A percentile compares a stretch with the other conserved stretches of the same genome.
Evolutionary conservation across 2,888 invertebrate genomes (phyloP).

Genomic region (Entomobrya multifasciata): DNA sequence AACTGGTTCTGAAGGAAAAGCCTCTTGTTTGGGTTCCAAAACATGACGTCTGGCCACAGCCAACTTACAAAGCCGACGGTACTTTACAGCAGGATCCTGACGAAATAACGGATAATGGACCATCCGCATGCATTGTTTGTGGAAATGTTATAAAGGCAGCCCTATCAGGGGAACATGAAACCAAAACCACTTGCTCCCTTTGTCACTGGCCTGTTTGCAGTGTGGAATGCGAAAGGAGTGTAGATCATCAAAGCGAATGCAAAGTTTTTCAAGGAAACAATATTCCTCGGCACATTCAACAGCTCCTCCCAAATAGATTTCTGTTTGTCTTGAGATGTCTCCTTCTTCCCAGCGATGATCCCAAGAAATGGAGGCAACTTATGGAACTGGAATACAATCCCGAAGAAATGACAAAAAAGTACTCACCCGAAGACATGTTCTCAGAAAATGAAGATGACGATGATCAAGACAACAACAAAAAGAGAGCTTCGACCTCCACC

Average conservation of each 20-base stretch:
- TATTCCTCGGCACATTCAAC: conserved; percentile 58
- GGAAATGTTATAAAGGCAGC: background rate
- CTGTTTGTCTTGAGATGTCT: conserved; percentile 89
- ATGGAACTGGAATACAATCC: conserved; percentile 69
- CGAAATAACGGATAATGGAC: background rate
- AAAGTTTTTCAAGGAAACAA: conserved; percentile 59
- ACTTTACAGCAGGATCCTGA: background rate
- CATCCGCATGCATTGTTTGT: conserved; percentile 55
- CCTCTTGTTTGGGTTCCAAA: conserved; percentile 77
- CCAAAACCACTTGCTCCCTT: background rate
- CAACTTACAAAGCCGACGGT: background rate
- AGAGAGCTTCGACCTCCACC: too few species aligned
- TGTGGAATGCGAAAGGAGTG: conserved; percentile 23
- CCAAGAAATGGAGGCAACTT: conserved; percentile 85
- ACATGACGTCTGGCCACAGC: conserved; percentile 60
- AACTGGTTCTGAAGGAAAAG: conserved; percentile 74
- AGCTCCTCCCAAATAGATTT: conserved; percentile 84
- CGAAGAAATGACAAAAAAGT: conserved; percentile 55
- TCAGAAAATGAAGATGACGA: conserved; percentile 31
- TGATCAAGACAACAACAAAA: background rate
- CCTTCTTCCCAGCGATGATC: conserved; percentile 86
- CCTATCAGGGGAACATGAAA: background rate
- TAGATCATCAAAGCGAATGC: conserved; percentile 59
- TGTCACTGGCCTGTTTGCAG: conserved; percentile 60
- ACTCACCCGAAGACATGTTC: conserved; percentile 53